These are phyloP conservation scores for Priocnemis perturbator DNA, from an alignment of 2,888 invertebrate genomes.

Conservation along the genomic window DNA sequence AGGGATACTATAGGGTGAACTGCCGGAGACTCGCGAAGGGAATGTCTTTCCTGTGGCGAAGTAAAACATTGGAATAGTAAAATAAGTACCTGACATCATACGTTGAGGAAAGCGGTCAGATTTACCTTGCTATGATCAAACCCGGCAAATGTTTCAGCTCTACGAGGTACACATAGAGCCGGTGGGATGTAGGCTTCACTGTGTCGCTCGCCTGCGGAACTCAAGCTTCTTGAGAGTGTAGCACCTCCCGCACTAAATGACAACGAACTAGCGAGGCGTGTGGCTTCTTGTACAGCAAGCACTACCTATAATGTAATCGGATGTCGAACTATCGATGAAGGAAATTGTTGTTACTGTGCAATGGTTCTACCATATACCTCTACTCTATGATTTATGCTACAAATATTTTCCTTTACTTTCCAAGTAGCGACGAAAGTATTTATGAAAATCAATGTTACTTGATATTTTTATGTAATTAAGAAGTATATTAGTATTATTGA, in stretches of 20 bases:
- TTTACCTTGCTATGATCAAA: conserved; percentile 82
- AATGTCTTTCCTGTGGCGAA: conserved; percentile 62
- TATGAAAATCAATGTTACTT: too few species aligned
- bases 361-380: too few species aligned
- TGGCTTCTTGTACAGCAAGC: conserved; percentile 80
- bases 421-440: neutral
- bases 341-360: too few species aligned
- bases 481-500: too few species aligned
- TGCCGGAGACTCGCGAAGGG: conserved; percentile 65
- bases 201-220: conserved; percentile 95
- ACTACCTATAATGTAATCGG: conserved; percentile 58
- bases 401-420: too few species aligned
- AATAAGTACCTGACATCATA: too few species aligned
- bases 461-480: too few species aligned
- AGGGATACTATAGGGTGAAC: conserved; percentile 57
- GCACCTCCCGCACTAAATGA: conserved; percentile 82
- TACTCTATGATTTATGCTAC: too few species aligned
- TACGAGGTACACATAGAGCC: conserved; percentile 84
- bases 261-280: conserved; percentile 84
- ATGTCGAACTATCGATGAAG: neutral
- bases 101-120: neutral
- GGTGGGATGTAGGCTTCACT: conserved; percentile 91
- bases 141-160: conserved; percentile 97
- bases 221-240: conserved; percentile 91
- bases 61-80: neutral